Conservation (phyloP, 2,797 vertebrate genomes). For the Loriculus beryllinus region DNA sequence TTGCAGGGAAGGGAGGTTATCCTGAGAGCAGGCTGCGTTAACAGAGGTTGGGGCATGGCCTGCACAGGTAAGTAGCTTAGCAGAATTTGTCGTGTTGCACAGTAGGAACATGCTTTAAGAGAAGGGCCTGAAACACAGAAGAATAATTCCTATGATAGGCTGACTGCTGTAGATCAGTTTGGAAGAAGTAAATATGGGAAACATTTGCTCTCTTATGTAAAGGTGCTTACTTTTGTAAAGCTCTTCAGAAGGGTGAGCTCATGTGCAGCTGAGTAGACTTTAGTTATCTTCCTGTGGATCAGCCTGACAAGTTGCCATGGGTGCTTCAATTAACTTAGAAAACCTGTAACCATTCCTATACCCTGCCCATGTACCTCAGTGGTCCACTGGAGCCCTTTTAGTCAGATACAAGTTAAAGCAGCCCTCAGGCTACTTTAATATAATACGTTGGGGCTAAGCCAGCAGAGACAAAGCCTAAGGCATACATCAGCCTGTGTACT, state of each 20-base stretch:
- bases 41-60: not conserved
- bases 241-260: slow-evolving; percentile 16
- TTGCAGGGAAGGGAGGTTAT: not conserved
- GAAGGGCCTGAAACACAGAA: not conserved
- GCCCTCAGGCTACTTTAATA: not conserved
- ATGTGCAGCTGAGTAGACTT: slow-evolving; percentile 24
- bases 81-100: not conserved
- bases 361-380: not conserved
- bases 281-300: not conserved
- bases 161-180: not conserved
- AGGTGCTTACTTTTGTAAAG: not conserved
- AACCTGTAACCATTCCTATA: not conserved
- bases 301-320: not conserved
- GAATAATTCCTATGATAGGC: not conserved
- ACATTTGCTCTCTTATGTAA: not conserved
- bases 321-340: not conserved
- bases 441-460: not conserved
- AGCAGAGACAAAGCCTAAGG: not conserved
- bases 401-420: not conserved
- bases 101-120: not conserved
- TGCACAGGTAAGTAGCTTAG: not conserved
- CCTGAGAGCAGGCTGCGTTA: not conserved
- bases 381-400: not conserved
- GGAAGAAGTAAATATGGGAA: not conserved
- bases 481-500: not conserved